These are phyloP conservation scores for Sphaerophoria taeniata DNA, from an alignment of 2,888 invertebrate genomes.

Conservation along the genomic window DNA sequence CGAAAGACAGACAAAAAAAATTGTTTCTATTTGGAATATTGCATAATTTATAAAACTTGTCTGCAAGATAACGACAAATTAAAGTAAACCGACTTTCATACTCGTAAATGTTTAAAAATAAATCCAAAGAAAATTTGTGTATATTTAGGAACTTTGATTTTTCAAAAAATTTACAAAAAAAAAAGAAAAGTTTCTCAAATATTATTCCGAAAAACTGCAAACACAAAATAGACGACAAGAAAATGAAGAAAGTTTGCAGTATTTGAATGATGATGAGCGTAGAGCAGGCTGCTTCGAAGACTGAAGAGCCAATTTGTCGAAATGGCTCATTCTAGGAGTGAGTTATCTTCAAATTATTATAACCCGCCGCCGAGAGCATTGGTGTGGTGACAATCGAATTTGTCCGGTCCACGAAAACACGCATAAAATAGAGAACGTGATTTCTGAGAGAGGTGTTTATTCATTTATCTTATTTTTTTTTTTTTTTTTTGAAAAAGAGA, in stretches of 20 bases:
- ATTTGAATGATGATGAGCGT: conserved; percentile 39
- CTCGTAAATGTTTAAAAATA: conserved; percentile 55
- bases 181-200: conserved; percentile 18
- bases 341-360: conserved; percentile 10
- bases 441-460: background rate
- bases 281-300: conserved; percentile 49
- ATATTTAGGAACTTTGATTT: conserved; percentile 22
- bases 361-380: conserved; percentile 3
- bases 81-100: conserved; percentile 42
- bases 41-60: conserved; percentile 59
- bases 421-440: conserved; percentile 11
- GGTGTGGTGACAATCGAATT: conserved; percentile 52
- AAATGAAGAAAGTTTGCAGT: conserved; percentile 24
- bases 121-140: conserved; percentile 29
- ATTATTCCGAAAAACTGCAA: conserved; percentile 25
- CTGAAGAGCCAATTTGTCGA: conserved; percentile 51
- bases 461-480: no score
- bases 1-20: conserved; percentile 13
- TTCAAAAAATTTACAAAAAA: background rate
- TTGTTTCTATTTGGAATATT: conserved; percentile 58
- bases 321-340: conserved; percentile 44
- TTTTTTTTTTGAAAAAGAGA: conserved; percentile 13
- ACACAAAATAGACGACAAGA: conserved; percentile 19
- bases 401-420: conserved; percentile 13
- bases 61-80: conserved; percentile 35